Evolutionary conservation across 2,113 vertebrate species (phyloP).

Genomic region (Rhadina sibilatrix): DNA sequence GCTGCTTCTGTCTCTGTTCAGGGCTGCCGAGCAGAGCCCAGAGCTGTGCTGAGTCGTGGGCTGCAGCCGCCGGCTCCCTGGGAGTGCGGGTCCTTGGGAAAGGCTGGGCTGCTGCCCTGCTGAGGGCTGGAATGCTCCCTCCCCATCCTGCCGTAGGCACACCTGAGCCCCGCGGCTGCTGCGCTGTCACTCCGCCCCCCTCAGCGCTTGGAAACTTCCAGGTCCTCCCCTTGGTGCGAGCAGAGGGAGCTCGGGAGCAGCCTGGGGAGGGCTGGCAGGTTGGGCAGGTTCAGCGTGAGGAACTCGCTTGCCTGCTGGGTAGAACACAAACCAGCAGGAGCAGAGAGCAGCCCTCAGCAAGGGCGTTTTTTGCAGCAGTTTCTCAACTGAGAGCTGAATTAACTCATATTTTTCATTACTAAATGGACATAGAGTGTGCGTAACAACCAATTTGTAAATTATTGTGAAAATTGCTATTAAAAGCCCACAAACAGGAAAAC

Average conservation of each 20-base stretch:
- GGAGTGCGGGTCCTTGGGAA: neutral
- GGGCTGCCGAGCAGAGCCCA: neutral
- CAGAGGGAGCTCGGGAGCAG: neutral
- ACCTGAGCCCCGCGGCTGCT: neutral
- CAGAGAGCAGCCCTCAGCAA: neutral
- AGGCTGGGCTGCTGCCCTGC: neutral
- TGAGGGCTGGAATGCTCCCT: fast-evolving
- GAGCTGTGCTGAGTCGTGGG: neutral
- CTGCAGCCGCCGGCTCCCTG: neutral
- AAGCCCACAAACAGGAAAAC: neutral
- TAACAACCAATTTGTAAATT: conserved; percentile 21
- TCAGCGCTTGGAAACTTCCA: neutral
- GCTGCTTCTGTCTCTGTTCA: neutral
- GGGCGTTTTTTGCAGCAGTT: neutral
- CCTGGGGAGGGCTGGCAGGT: neutral
- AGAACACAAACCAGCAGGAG: neutral
- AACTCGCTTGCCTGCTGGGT: neutral
- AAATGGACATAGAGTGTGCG: neutral
- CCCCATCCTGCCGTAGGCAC: neutral
- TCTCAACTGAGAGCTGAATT: neutral
- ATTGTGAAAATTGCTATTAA: conserved; percentile 49
- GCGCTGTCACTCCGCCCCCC: fast-evolving
- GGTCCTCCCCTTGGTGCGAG: neutral
- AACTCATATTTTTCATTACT: neutral
- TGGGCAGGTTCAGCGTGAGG: neutral